Evolutionary conservation across 1,140 invertebrate species (phyloP), one percentile per base, ranked within the genome.

Genomic region (Batillaria attramentaria): DNA sequence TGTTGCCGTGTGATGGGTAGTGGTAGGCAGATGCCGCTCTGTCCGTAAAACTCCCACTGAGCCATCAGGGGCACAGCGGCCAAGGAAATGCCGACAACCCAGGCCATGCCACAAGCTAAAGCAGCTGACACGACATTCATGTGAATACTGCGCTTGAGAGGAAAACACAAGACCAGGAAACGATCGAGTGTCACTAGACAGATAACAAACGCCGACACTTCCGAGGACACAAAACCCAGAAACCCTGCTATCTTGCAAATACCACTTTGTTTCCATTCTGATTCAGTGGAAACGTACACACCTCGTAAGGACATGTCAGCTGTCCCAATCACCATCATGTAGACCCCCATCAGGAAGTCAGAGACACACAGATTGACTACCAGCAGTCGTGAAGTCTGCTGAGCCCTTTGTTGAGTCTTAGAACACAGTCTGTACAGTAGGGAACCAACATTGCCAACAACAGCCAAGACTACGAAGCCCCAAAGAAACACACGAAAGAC

Each of bases 321-420:
- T 2, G 72, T 57, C 24, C 85, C 88, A 24, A 89, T 88, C 16
- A 88, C 85, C 24, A 84, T 77, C 60, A 89, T 46, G 62, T 89
- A 89, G 4, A 88, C 57, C 13, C 88, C 88, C 87, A 88, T 89
- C 10, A 87, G 46, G 41, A 87, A 77, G 70, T 88, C 87, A 31
- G 86, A 84, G 16, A 83, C 39, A 41, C 81, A 79, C 24, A 88
- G 73, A 79, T 85, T 86, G 5, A 83, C 68, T 35, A 87, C 77
- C 31, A 86, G 80, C 5, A 82, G 69, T 0, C 81, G 73, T 31
- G 81, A 81, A n/a, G n/a, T n/a, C 41, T 81, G 80, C 1, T 20
- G n/a, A 28, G 18, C 3, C 8, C 62, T 57, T n/a, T n/a, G n/a
- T 24, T 79, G 76, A 20, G 83, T 75, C 5, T 41, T 42, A 13